These are phyloP conservation scores for Enoplosus armatus DNA, from an alignment of 2,797 vertebrate species.

Conservation along the genomic window DNA sequence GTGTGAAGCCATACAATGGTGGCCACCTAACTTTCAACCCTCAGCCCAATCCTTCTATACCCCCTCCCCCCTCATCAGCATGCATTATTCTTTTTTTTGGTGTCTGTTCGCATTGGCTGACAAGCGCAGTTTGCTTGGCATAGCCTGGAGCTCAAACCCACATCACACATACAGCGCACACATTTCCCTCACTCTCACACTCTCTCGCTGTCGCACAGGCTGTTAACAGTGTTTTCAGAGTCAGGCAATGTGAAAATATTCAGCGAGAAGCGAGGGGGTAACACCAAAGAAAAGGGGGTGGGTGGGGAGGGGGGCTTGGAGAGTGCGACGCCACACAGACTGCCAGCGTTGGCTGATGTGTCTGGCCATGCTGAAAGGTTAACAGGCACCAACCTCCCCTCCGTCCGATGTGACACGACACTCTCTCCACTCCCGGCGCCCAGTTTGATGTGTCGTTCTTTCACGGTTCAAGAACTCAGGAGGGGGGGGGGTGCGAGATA, in stretches of 20 bases:
- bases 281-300: slow-evolving; percentile 15
- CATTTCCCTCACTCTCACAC: slow-evolving; percentile 48
- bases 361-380: slow-evolving; percentile 77
- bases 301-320: not conserved
- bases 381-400: slow-evolving; percentile 58
- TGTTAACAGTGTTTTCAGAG: slow-evolving; percentile 75
- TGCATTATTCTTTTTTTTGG: slow-evolving; percentile 77
- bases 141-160: slow-evolving; percentile 67
- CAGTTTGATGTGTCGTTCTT: slow-evolving; percentile 56
- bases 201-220: slow-evolving; percentile 43
- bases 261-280: slow-evolving; percentile 47
- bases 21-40: slow-evolving; percentile 74
- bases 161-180: slow-evolving; percentile 63
- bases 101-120: slow-evolving; percentile 70
- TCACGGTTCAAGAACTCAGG: slow-evolving; percentile 46
- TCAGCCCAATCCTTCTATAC: slow-evolving; percentile 18
- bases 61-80: slow-evolving; percentile 64
- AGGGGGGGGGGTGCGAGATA: slow-evolving; percentile 29
- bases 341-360: slow-evolving; percentile 52
- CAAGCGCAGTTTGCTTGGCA: slow-evolving; percentile 44
- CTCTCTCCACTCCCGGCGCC: slow-evolving; percentile 27
- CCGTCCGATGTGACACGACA: slow-evolving; percentile 69
- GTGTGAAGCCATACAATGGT: slow-evolving; percentile 26
- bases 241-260: slow-evolving; percentile 76
- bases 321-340: slow-evolving; percentile 38